A percentile compares a stretch with the other conserved stretches of the same genome.
These are phyloP conservation scores for Melangyna quadrimaculata DNA, from an alignment of 2,888 invertebrate genomes.

Conservation along the genomic window DNA sequence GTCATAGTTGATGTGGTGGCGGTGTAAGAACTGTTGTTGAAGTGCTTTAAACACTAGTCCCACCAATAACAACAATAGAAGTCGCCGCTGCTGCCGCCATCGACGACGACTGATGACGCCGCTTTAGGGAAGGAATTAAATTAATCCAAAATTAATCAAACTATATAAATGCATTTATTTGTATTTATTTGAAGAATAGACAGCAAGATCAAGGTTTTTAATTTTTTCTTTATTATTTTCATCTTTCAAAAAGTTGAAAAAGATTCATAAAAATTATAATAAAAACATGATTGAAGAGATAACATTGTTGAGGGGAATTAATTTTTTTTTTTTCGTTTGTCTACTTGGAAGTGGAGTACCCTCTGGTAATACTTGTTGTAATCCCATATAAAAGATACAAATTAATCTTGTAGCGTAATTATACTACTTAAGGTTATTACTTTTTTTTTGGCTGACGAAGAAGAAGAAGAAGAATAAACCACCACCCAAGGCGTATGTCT, in stretches of 20 bases:
- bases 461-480: neutral
- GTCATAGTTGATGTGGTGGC: slow-evolving; percentile 8
- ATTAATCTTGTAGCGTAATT: slow-evolving; percentile 60
- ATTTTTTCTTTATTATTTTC: slow-evolving; percentile 1
- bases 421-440: slow-evolving; percentile 65
- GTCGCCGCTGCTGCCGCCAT: neutral
- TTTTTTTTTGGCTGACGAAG: slow-evolving; percentile 3
- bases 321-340: slow-evolving; percentile 15
- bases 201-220: slow-evolving; percentile 57
- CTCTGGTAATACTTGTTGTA: slow-evolving; percentile 51
- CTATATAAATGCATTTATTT: slow-evolving; percentile 25
- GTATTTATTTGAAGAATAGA: neutral
- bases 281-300: slow-evolving; percentile 36
- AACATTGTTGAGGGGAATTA: slow-evolving; percentile 47
- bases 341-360: slow-evolving; percentile 20
- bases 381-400: slow-evolving; percentile 58
- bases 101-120: too few relatives aligned
- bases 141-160: slow-evolving; percentile 52
- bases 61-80: slow-evolving; percentile 32
- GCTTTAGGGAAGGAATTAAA: slow-evolving; percentile 37
- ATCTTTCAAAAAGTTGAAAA: slow-evolving; percentile 21
- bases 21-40: slow-evolving; percentile 22
- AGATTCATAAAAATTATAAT: slow-evolving; percentile 46
- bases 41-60: slow-evolving; percentile 24
- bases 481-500: slow-evolving; percentile 33